Base-by-base conservation (phyloP, 2,797 vertebrate genomes). In the Silurus aristotelis region DNA sequence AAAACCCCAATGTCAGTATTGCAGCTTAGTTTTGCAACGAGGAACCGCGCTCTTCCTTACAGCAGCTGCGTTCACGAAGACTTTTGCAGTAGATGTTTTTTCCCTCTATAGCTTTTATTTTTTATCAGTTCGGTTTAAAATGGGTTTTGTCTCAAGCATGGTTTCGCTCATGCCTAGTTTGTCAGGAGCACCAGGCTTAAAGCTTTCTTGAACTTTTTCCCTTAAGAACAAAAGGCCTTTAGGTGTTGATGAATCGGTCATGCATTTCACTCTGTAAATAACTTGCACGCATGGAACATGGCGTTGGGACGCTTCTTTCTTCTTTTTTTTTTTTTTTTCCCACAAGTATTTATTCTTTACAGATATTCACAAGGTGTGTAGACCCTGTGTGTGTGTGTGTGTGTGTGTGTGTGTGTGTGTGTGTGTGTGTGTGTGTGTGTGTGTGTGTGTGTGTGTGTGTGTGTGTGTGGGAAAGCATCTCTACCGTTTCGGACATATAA, bases 201-300 rank as follows among this genome's bases (percentile, higher is more conserved):
- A 15, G 72, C 20, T 31, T 77, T 84, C 46, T 85, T 38, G 25
- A 55, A 75, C 13, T 27, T n/a, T 80, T 73, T 61, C 10, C 38
- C 55, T 84, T 25, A 31, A 77, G 55, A 77, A 31, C 27, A 25
- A 71, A 80, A 22, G 43, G 91, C 89, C 93, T 95, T 93, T 94
- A 95, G 96, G 94, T 93, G 92, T 90, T 91, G 93, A 72, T 7
- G 22, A 15, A 94, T 93, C 90, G 97, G 73, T 96, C 94, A 95
- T 68, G 81, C 97, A 97, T 98, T 98, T 97, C 96, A 96, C 96
- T 95, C 97, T 99, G 96, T 98, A 99, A 96, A 98, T 99, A 97
- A 96, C 92, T 95, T 96, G 97, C 96, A 96, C 96, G 96, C 97
- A 98, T 98, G 97, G 96, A 96, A 96, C 96, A 93, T 90, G 96